phyloP scores from a whole-genome alignment of 2,113 vertebrate species.

The Strix aluco region DNA sequence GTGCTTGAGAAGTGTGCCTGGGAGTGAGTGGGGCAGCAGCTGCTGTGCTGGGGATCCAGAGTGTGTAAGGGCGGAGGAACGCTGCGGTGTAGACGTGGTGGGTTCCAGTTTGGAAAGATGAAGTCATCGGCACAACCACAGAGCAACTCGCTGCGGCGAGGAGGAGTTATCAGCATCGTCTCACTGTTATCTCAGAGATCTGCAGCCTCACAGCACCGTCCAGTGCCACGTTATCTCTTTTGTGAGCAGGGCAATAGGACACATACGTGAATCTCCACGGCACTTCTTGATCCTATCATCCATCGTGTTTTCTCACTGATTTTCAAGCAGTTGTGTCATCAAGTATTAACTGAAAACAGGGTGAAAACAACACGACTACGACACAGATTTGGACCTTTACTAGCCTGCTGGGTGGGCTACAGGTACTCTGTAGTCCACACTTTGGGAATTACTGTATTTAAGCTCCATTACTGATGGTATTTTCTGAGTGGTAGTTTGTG shows the following conservation, averaged over 20 bases:
- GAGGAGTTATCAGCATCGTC: rapidly evolving
- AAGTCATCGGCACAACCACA: background rate
- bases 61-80: background rate
- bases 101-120: background rate
- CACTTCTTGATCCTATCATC: background rate
- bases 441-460: background rate
- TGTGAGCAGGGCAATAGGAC: background rate
- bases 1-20: background rate
- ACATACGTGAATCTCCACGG: rapidly evolving
- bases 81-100: background rate
- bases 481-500: background rate
- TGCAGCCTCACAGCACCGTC: background rate
- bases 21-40: background rate
- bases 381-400: background rate
- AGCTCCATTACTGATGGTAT: background rate
- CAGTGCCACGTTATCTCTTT: rapidly evolving
- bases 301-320: background rate
- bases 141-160: background rate
- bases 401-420: background rate
- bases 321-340: background rate
- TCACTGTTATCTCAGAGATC: background rate
- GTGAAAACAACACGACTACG: background rate
- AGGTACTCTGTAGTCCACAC: background rate
- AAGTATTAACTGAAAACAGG: background rate
- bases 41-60: rapidly evolving